Evolutionary conservation across 2,888 invertebrate genomes (phyloP), one percentile per base, ranked within the genome.

Genomic region (Tubulanus polymorphus): DNA sequence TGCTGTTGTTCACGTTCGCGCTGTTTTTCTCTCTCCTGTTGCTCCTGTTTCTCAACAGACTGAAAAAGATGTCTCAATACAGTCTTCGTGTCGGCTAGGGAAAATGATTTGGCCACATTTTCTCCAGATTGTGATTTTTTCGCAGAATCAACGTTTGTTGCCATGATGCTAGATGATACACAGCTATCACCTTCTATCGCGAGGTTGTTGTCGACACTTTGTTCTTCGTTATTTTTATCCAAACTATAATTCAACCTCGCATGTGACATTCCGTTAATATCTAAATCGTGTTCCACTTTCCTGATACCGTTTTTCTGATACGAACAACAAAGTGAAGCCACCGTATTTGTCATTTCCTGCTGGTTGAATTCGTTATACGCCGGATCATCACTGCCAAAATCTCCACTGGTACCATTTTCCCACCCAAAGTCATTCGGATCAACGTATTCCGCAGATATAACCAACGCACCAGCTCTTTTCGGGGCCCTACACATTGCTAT

Each of bases 241-340:
- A 41, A 41, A 41, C 41, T 41, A 15, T 41, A 41, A 15, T 41
- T 41, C 41, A 41, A 41, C 15, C 41, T 41, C 41, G 41, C 41
- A 23, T 41, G 41, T 20, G 41, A 41, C 6, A 41, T 5, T 8
- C 41, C 41, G 41, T 41, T 41, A 3, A 41, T 41, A 41, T 41
- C 41, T 23, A 41, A 41, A 15, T 41, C 41, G 41, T 41, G 41
- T 15, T 41, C 6, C 6, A 41, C 3, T 41, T 41, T 41, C 41
- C 41, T 41, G 41, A 41, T 41, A 41, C 41, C 41, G 41, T 41
- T 41, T 41, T 41, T 41, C 41, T 41, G 41, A 23, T 41, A 41
- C 18, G 41, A 41, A 41, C 41, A 8, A 41, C 41, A 41, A 41
- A 41, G 5, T 23, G 41, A 41, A 5, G 41, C 41, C 41, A 41